Evolutionary conservation across 2,797 vertebrate species (phyloP), one percentile per base, ranked within the genome.

Genomic region (Spinibarbus caldwelli): DNA sequence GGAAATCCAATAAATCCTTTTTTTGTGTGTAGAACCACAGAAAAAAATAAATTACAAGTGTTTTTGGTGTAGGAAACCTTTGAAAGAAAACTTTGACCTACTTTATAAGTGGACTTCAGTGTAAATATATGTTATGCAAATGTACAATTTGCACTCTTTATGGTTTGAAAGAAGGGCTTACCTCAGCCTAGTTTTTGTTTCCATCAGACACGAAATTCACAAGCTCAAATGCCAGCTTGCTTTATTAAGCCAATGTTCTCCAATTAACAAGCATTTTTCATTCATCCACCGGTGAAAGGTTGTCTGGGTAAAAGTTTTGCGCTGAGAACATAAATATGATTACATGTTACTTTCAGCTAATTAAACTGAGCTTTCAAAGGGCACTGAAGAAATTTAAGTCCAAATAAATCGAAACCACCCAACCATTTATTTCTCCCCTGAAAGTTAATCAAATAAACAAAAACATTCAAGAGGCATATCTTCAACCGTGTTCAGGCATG

Each of bases 291-390:
- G 2, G 29, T 19, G 34, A 43, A 77, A 68, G 29, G 17, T 41
- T 79, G 67, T 23, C 23, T 72, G 2, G 21, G 54, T 62, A 38
- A 49, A 79, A 19, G 36, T 68, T 72, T 34, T 59, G 29, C 12
- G 14, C 19, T 6, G 67, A 72, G 29, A 54, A 71, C 23, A 49
- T 26, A 85, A 62, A 62, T 62, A 72, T 12, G 54, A 80, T 72
- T 49, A 64, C 11, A 41, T 0, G 38, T 71, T 85, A 71, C 41
- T 36, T 85, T 59, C 76, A 29, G 41, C 76, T 64, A 67, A 72
- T 79, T 85, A 71, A 36, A 85, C 76, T 36, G 66, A 78, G 76
- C 76, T 62, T 72, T 79, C 76, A 72, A 72, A 80, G 54, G 52
- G 64, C 76, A 85, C 66, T 34, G 64, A 36, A 70, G 75, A 79